phyloP scores from a whole-genome alignment of 2,888 invertebrate genomes.

The Phortica okadai region DNA sequence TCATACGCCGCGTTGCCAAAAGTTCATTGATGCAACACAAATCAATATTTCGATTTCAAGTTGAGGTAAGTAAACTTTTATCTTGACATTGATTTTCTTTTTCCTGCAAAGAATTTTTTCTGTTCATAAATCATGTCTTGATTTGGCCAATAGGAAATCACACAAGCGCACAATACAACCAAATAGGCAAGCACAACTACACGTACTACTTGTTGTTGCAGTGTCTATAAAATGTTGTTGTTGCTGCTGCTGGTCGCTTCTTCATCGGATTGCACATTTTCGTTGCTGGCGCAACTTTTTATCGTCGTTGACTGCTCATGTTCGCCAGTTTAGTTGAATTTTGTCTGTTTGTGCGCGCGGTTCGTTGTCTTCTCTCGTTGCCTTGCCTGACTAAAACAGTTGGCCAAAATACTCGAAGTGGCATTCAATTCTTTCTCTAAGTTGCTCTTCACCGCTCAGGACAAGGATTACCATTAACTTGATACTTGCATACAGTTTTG shows the following conservation, averaged over 20 bases:
- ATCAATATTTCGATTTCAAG: too few relatives aligned
- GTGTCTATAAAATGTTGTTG: not conserved
- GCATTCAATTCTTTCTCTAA: too few relatives aligned
- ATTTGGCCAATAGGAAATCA: constrained; percentile 56
- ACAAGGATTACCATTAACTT: too few relatives aligned
- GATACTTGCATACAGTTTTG: too few relatives aligned
- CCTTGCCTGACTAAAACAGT: not conserved
- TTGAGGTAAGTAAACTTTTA: not conserved
- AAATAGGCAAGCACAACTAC: constrained; percentile 26
- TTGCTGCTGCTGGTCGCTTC: constrained; percentile 53
- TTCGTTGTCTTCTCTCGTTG: constrained; percentile 43
- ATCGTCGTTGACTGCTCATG: constrained; percentile 54
- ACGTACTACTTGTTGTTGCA: constrained; percentile 54
- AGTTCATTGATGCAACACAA: too few relatives aligned
- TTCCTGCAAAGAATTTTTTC: not conserved
- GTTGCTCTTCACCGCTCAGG: too few relatives aligned
- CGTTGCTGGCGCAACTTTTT: constrained; percentile 52
- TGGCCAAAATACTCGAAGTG: not conserved
- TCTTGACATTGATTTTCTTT: not conserved
- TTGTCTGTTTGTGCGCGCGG: constrained; percentile 70
- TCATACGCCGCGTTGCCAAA: not conserved
- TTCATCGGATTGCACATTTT: constrained; percentile 48
- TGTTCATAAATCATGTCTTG: constrained; percentile 35
- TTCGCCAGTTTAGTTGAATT: constrained; percentile 68
- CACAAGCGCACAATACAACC: constrained; percentile 34